Base-by-base conservation (phyloP, 2,888 invertebrate genomes). In the Cryptocephalus moraei region DNA sequence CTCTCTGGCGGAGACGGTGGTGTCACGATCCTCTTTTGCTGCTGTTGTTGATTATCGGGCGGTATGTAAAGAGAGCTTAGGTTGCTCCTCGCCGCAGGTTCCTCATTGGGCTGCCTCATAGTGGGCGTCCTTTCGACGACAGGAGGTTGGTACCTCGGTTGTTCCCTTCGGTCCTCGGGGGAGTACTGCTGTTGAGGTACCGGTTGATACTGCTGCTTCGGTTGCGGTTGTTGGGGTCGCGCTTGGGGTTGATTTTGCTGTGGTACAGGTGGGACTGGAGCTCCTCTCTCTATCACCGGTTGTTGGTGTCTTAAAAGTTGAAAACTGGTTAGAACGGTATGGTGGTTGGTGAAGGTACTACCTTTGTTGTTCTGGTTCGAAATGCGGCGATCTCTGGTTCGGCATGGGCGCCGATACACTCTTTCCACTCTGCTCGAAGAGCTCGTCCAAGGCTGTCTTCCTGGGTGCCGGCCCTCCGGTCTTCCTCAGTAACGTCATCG, bases 401-500 rank as follows among this genome's bases (percentile, higher is more conserved):
- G 53, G 53, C 8, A 45, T 32, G 2, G 54, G 54, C 9, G 52
- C 46, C 12, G 47, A 33, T 31, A 33, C 47, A n/a, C 41, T 34
- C 13, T 39, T 49, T 33, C 50, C 50, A 2, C 49, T 48, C 9
- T 43, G 43, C 31, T 51, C 53, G 43, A 58, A 63, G 47, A 65
- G 52, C 44, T 67, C 62, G 38, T 67, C 66, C 1, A 66, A 51
- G 32, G 66, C 56, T 10, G 61, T 58, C 46, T 55, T 64, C 46
- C 65, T 59, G 1, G 61, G 59, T 46, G 62, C 59, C 1, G 84
- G 82, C 48, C 82, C 81, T 50, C 81, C 78, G 3, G 84, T 82
- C 72, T 82, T 83, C 55, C 81, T 75, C 51, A 84, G 66, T 70
- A 79, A 73, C 31, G 81, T 79, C 67, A 84, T 84, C 1, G 84